Percentiles rank a stretch among this genome's conserved stretches.
Conservation (phyloP, 2,888 invertebrate species). For the Callinectes sapidus region DNA sequence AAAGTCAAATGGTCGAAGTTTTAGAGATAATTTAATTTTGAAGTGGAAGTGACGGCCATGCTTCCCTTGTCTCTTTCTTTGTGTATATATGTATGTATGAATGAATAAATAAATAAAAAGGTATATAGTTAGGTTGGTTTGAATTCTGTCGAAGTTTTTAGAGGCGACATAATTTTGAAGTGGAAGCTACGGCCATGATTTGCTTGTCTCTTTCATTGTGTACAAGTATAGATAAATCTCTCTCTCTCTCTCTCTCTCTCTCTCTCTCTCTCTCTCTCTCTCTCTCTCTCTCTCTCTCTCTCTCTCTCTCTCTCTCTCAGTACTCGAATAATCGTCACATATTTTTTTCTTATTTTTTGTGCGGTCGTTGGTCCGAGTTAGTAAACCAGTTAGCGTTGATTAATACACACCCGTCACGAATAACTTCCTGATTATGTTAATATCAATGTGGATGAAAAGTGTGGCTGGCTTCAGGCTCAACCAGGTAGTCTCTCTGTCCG, state of each 20-base stretch:
- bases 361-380: slow-evolving; percentile 19
- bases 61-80: background rate
- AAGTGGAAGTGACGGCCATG: background rate
- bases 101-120: background rate
- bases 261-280: slow-evolving; percentile 8
- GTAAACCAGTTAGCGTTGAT: slow-evolving; percentile 40
- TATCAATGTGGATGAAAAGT: slow-evolving; percentile 12
- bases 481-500: background rate
- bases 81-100: slow-evolving; percentile 32
- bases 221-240: too few species aligned
- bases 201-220: too few species aligned
- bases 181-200: too few species aligned
- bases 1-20: background rate
- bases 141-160: too few species aligned
- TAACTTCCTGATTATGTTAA: slow-evolving; percentile 44
- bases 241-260: background rate
- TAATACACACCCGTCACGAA: slow-evolving; percentile 39
- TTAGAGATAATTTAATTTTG: slow-evolving; percentile 20
- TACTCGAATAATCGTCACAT: background rate
- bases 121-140: too few species aligned
- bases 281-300: slow-evolving; percentile 17
- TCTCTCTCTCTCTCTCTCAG: background rate
- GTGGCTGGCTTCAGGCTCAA: background rate
- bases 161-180: too few species aligned
- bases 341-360: background rate